Evolutionary conservation across 2,113 vertebrate genomes (phyloP).

Genomic region (Coregonus clupeaformis): DNA sequence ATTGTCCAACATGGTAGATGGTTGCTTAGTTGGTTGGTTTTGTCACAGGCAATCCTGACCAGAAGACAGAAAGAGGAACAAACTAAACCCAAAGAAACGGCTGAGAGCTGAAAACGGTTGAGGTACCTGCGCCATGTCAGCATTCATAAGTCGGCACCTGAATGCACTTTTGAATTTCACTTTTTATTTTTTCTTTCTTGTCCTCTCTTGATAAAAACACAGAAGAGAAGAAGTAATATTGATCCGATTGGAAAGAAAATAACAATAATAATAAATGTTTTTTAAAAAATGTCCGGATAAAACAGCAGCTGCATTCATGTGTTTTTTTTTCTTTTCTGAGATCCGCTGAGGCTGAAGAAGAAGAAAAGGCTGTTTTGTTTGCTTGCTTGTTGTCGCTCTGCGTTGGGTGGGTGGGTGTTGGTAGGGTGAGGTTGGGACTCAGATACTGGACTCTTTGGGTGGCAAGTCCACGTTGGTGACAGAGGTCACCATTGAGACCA

Average conservation of each 20-base stretch:
- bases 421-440: slow-evolving; percentile 59
- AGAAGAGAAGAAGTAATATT: slow-evolving; percentile 74
- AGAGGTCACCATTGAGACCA: slow-evolving; percentile 81
- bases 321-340: slow-evolving; percentile 44
- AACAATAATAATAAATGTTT: slow-evolving; percentile 49
- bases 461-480: slow-evolving; percentile 93
- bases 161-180: slow-evolving; percentile 74
- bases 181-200: no score
- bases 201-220: slow-evolving; percentile 60
- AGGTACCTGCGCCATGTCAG: slow-evolving; percentile 80
- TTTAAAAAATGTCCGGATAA: slow-evolving; percentile 75
- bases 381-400: slow-evolving; percentile 11
- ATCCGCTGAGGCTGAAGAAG: slow-evolving; percentile 60
- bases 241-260: slow-evolving; percentile 78
- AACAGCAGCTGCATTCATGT: slow-evolving; percentile 92
- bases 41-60: slow-evolving; percentile 71
- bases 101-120: slow-evolving; percentile 69
- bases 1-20: slow-evolving; percentile 73
- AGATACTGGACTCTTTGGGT: slow-evolving; percentile 94
- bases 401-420: no score
- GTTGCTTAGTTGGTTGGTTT: slow-evolving; percentile 53
- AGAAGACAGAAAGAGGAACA: slow-evolving; percentile 53
- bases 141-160: slow-evolving; percentile 92
- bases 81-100: slow-evolving; percentile 60
- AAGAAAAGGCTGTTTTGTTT: slow-evolving; percentile 53